These are phyloP conservation scores for Megaceryle alcyon DNA, from an alignment of 2,797 vertebrate genomes.

Conservation along the genomic window DNA sequence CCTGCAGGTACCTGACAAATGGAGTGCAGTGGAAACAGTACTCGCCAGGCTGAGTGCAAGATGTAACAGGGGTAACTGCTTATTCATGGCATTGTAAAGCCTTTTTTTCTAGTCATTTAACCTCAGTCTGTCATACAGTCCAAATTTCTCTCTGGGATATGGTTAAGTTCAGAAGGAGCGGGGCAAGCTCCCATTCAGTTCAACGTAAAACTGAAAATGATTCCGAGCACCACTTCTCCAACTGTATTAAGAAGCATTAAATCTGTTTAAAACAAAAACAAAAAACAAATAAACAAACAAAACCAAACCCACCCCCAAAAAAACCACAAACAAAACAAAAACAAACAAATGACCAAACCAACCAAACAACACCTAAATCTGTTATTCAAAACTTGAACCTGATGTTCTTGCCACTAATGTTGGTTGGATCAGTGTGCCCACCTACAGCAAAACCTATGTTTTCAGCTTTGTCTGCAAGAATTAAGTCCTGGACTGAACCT, in stretches of 20 bases:
- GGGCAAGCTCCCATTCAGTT: background rate
- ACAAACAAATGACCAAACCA: too few relatives aligned
- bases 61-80: background rate
- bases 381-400: background rate
- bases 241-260: background rate
- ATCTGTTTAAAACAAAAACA: background rate
- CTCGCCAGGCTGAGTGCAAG: rapidly evolving
- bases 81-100: background rate
- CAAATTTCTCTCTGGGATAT: background rate
- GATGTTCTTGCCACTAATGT: background rate
- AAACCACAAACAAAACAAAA: too few relatives aligned
- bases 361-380: background rate
- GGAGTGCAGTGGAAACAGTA: rapidly evolving
- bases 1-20: background rate
- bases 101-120: background rate
- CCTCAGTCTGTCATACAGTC: background rate
- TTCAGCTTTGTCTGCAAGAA: background rate
- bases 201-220: background rate
- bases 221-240: background rate
- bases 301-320: too few relatives aligned
- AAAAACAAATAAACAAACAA: background rate
- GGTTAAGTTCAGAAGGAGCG: background rate
- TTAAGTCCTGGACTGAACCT: background rate
- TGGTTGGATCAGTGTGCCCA: background rate
- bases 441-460: background rate